Base-by-base conservation (phyloP, 2,113 vertebrate genomes). In the Loxodonta africana region DNA sequence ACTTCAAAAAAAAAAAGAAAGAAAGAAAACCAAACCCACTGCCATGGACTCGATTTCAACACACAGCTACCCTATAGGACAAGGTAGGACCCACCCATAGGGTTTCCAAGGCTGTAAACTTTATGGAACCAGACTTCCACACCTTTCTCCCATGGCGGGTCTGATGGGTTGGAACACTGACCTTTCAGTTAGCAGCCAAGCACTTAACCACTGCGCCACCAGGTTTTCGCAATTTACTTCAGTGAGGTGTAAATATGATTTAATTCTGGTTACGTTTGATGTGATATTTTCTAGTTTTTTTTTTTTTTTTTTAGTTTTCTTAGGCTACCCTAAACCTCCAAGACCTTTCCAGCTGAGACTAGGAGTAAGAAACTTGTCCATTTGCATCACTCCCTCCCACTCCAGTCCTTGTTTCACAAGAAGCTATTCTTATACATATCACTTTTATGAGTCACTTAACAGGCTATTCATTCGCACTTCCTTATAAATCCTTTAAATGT, bases 401-500 rank as follows among this genome's bases (percentile, higher is more conserved):
- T 41, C 71, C 20, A 78, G 46, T 46, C 44, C 44, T 63, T 48
- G 17, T 85, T 73, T 95, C 78, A 69, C 11, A 88, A 96, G 77
- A 96, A 88, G 18, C 30, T 86, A 4, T 91, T 88, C 65, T 73
- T 95, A 69, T 44, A 92, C 71, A 97, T 82, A 95, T 96, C 95
- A 91, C 71, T 78, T 96, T 97, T 87, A 80, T 97, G 94, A 95
- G 84, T 86, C 77, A 91, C 37, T 74, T 95, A 83, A 76, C 26
- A 84, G 48, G 67, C 67, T 93, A 30, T 85, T 96, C 82, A 67
- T 83, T 92, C 78, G 80, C n/a, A 76, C 65, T 74, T 87, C 67
- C 92, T 97, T 88, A 84, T 92, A 88, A 96, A 82, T 71, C 77
- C 67, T 81, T 94, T 76, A 93, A 97, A 91, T 92, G 81, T 71